phyloP scores from a whole-genome alignment of 2,113 vertebrate species.

The Tor tambroides region DNA sequence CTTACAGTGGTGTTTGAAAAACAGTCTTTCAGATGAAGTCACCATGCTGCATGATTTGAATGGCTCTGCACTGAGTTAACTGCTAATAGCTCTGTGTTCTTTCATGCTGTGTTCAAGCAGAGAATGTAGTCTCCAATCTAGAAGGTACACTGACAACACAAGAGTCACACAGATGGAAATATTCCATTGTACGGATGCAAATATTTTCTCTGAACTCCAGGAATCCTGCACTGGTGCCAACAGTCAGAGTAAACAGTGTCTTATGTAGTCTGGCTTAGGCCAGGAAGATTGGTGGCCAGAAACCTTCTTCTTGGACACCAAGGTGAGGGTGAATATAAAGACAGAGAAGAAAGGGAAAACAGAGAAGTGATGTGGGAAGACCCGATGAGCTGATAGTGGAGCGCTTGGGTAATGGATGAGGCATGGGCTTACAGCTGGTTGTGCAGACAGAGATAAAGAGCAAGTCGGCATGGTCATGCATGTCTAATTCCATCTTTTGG shows the following conservation, averaged over 20 bases:
- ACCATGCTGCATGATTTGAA: constrained; percentile 3
- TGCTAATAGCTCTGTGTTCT: constrained; percentile 18
- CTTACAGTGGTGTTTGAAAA: constrained; percentile 1
- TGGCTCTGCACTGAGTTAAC: constrained; percentile 16
- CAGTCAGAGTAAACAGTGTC: constrained; percentile 5
- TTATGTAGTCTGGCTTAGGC: background rate
- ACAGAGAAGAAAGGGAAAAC: background rate
- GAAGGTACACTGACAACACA: constrained; percentile 12
- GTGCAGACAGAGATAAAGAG: constrained; percentile 63
- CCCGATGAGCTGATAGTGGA: constrained; percentile 37
- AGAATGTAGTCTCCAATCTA: background rate
- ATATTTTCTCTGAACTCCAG: constrained; percentile 38
- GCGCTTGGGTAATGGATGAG: constrained; percentile 52
- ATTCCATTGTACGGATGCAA: constrained; percentile 44
- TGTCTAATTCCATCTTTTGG: constrained; percentile 52
- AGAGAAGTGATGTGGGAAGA: constrained; percentile 20
- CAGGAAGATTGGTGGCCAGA: constrained; percentile 48
- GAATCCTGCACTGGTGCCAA: constrained; percentile 38
- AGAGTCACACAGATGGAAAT: background rate
- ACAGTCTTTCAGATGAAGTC: background rate
- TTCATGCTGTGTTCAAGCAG: constrained; percentile 10
- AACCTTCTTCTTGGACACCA: constrained; percentile 37
- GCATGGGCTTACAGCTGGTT: constrained; percentile 33
- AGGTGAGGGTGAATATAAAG: constrained; percentile 57
- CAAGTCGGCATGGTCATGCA: constrained; percentile 52